Evolutionary conservation across 2,888 invertebrate genomes (phyloP), one percentile per base, ranked within the genome.

Genomic region (Amblyteles armatorius): DNA sequence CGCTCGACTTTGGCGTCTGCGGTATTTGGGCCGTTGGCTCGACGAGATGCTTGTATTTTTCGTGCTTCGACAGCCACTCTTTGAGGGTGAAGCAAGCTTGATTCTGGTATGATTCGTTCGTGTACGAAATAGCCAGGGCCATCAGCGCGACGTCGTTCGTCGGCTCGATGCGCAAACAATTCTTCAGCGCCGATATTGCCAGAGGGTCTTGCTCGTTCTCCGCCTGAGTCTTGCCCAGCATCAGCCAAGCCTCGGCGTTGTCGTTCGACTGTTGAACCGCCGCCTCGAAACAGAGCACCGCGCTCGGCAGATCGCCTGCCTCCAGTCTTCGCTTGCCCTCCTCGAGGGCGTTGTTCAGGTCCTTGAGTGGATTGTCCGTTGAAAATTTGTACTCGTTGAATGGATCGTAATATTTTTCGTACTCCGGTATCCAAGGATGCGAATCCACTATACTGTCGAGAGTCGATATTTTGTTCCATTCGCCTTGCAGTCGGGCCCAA

Each of bases 181-280:
- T 97, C 92, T 97, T 97, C 44, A 99, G 95, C 0, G 99, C 99
- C 67, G 97, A 96, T 90, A 99, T 99, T 11, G 99, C 99, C 88
- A 96, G 95, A 3, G 98, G 97, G 94, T 99, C 99, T 94, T 97
- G 99, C 95, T 99, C 99, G 94, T 99, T 99, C 95, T 99, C 99
- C 55, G 99, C 98, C 94, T 99, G 99, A 44, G 98, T 97, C 74
- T 97, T 97, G 11, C 99, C 99, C 68, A 99, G 94, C 50, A 97
- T 94, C 86, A 97, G 96, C 99, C 99, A 99, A 0, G 97, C 97
- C 94, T 98, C 97, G 0, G 96, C 95, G 91, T 97, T 97, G 72
- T 96, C 95, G 1, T 97, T 96, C 71, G 97, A 95, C 92, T 98
- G 97, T 91, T 97, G 97, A 3, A 97, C 98, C 11, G 99, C 99